A percentile compares a stretch with the other conserved stretches of the same genome.
Conservation (phyloP, 2,113 vertebrate genomes). For the Columbina picui region DNA sequence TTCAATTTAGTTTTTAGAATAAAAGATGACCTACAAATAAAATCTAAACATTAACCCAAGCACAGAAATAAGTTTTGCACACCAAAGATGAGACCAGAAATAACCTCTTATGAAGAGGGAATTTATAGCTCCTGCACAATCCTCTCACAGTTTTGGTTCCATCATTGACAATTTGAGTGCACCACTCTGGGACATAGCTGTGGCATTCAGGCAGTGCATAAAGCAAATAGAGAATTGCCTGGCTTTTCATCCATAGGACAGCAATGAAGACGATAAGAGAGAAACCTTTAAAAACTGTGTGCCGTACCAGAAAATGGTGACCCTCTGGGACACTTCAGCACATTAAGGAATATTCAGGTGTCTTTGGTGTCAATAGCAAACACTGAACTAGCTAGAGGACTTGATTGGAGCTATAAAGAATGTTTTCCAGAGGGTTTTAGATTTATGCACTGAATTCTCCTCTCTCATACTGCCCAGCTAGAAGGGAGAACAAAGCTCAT, state of each 20-base stretch:
- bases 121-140: conserved; percentile 16
- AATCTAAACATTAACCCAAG: conserved; percentile 12
- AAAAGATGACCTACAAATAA: conserved; percentile 13
- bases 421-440: conserved; percentile 10
- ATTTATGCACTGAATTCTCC: neutral
- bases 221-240: conserved; percentile 29
- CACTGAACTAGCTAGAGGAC: neutral
- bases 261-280: neutral
- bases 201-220: neutral
- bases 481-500: neutral
- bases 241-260: neutral
- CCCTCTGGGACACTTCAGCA: neutral
- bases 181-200: neutral
- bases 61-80: conserved; percentile 23
- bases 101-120: neutral
- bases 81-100: neutral
- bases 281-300: neutral
- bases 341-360: conserved; percentile 29
- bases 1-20: neutral
- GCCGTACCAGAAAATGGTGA: neutral
- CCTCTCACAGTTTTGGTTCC: neutral
- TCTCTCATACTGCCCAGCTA: neutral
- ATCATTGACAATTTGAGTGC: neutral
- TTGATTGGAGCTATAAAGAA: conserved; percentile 4
- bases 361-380: conserved; percentile 21